Evolutionary conservation across 30 jellyfish, hydroid and myxozoan species (phyloP).

Genomic region (Aurelia aurita): DNA sequence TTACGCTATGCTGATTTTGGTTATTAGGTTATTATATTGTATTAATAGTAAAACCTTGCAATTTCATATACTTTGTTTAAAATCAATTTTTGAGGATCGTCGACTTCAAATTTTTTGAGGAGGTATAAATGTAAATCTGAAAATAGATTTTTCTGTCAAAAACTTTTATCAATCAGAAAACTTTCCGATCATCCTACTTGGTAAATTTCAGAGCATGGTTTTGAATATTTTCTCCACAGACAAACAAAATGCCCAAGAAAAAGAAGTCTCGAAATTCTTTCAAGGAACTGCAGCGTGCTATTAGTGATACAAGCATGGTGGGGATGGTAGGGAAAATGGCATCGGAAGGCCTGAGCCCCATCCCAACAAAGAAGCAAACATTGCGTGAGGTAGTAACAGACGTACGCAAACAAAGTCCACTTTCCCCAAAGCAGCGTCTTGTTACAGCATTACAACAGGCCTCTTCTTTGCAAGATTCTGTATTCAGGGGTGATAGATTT

Average conservation of each 20-base stretch:
- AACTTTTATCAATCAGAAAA: too few relatives aligned
- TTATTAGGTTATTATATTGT: too few relatives aligned
- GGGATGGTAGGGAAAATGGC: slow-evolving; percentile 64
- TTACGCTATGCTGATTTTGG: too few relatives aligned
- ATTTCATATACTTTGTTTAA: too few relatives aligned
- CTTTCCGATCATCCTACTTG: too few relatives aligned
- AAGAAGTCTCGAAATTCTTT: slow-evolving; percentile 12
- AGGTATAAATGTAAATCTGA: too few relatives aligned
- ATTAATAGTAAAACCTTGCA: too few relatives aligned
- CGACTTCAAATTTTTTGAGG: too few relatives aligned
- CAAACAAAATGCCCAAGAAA: slow-evolving; percentile 55
- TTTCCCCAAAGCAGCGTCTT: slow-evolving; percentile 58
- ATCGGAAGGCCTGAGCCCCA: slow-evolving; percentile 57
- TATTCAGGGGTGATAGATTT: slow-evolving; percentile 36
- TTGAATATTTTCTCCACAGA: too few relatives aligned
- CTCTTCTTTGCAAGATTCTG: slow-evolving; percentile 35
- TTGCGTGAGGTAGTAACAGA: slow-evolving; percentile 48
- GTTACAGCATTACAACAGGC: slow-evolving; percentile 51
- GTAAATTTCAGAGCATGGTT: too few relatives aligned
- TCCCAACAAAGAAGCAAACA: slow-evolving; percentile 38
- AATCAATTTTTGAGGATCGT: too few relatives aligned
- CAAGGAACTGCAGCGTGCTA: neutral
- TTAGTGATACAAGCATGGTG: neutral
- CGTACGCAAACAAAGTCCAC: slow-evolving; percentile 32
- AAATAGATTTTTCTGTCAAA: too few relatives aligned